phyloP scores from a whole-genome alignment of 2,113 vertebrate genomes.

The Syngnathus floridae region DNA sequence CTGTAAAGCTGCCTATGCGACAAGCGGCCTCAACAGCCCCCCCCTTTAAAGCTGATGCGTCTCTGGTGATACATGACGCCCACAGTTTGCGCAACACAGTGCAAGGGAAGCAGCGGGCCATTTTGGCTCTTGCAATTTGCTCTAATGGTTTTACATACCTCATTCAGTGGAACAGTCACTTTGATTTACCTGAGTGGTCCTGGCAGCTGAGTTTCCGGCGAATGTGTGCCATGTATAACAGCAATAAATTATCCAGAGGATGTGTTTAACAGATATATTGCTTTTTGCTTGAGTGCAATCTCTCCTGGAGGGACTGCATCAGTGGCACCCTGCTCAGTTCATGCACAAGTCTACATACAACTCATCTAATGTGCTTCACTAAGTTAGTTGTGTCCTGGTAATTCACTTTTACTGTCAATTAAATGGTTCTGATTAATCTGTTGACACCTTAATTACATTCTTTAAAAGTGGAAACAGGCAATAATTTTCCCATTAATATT shows the following conservation, averaged over 20 bases:
- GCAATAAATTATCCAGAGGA: slow-evolving; percentile 65
- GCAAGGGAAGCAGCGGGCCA: slow-evolving; percentile 29
- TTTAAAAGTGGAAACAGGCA: neutral
- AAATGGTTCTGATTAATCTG: neutral
- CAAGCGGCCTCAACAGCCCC: slow-evolving; percentile 29
- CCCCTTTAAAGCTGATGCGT: slow-evolving; percentile 23
- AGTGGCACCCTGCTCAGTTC: slow-evolving; percentile 12
- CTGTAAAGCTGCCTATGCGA: slow-evolving; percentile 37
- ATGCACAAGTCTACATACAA: neutral
- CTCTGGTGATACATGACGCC: slow-evolving; percentile 34
- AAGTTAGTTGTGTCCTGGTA: neutral
- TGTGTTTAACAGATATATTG: slow-evolving; percentile 68
- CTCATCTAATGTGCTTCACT: too few species aligned
- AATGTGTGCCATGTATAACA: slow-evolving; percentile 49
- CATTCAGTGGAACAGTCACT: slow-evolving; percentile 63
- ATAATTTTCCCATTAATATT: too few species aligned
- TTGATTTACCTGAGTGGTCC: slow-evolving; percentile 69
- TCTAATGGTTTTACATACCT: slow-evolving; percentile 61
- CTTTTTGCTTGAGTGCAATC: slow-evolving; percentile 61
- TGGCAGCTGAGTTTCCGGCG: slow-evolving; percentile 48
- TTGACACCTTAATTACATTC: neutral
- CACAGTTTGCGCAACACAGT: slow-evolving; percentile 26
- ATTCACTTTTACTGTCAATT: neutral
- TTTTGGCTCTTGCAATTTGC: slow-evolving; percentile 49
- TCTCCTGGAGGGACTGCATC: slow-evolving; percentile 33